Base-by-base conservation (phyloP, 1,140 invertebrate species). In the Ruditapes philippinarum region DNA sequence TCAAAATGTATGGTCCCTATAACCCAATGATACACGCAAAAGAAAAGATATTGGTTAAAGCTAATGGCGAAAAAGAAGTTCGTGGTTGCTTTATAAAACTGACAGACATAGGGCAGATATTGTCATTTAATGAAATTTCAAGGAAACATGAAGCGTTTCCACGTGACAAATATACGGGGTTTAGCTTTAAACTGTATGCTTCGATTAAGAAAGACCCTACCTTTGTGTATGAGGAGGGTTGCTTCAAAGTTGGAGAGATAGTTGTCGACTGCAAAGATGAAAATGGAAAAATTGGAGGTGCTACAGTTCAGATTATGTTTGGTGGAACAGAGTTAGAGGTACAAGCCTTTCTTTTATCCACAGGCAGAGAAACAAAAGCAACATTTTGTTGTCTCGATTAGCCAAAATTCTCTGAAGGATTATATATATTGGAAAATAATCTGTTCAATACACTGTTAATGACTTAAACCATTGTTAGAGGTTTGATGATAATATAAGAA, bases 51-150 rank as follows among this genome's bases (percentile, higher is more conserved):
- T n/a, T n/a, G n/a, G n/a, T n/a, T n/a, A n/a, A n/a, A 57, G 94
- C 17, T 19, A 60, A 86, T 33, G 54, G 65, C 14, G 70, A 70
- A 65, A 95, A 95, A n/a, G 91, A 94, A 22, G 95, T 96, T 82
- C 94, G 95, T 5, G 96, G 97, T 92, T 93, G n/a, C 97, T 17
- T 96, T 97, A 88, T 96, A 96, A 88, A 96, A 95, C 87, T 96
- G 97, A 86, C 96, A 96, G 3, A 89, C 94, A 36, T 94, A 94
- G 17, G 96, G 96, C 68, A 96, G 97, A 91, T 42, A 89, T n/a
- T n/a, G n/a, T n/a, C n/a, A n/a, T n/a, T n/a, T n/a, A n/a, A n/a
- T n/a, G n/a, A n/a, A n/a, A n/a, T n/a, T n/a, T n/a, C n/a, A 25
- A 88, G 94, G 0, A 82, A 68, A n/a, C 88, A 96, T 9, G 96